Percentiles rank a stretch among this genome's conserved stretches.
Conservation (phyloP, 2,113 vertebrate genomes). For the Hemiscyllium ocellatum region DNA sequence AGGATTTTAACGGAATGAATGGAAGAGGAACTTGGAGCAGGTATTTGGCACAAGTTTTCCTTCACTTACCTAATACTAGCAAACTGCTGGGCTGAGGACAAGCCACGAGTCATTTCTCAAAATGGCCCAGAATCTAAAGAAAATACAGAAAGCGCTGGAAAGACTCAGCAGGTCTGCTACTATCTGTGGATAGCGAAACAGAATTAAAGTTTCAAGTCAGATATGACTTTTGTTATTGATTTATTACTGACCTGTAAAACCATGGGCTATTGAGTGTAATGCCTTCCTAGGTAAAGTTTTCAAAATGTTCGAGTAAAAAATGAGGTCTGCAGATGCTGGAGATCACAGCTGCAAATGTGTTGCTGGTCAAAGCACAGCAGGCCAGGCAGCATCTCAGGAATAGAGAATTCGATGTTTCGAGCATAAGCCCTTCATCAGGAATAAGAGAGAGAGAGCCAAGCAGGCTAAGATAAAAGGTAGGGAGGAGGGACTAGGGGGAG, state of each 20-base stretch:
- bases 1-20: background rate
- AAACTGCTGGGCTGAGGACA: background rate
- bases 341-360: too few relatives aligned
- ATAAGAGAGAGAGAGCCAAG: too few relatives aligned
- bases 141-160: background rate
- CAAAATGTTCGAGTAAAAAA: too few relatives aligned
- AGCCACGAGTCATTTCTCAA: background rate
- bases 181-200: background rate
- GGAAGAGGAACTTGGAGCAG: background rate
- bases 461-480: too few relatives aligned
- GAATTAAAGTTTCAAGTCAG: background rate
- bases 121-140: background rate
- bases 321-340: too few relatives aligned
- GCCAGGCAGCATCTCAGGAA: too few relatives aligned
- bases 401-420: too few relatives aligned
- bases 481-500: too few relatives aligned
- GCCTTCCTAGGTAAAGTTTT: background rate
- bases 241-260: background rate
- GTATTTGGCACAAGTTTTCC: background rate
- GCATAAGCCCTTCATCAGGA: too few relatives aligned
- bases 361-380: too few relatives aligned
- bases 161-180: background rate
- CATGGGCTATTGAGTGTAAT: background rate
- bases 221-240: background rate
- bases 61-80: background rate